Base-by-base conservation (phyloP, 1,140 invertebrate species). In the Pseudomyrmex sp. region DNA sequence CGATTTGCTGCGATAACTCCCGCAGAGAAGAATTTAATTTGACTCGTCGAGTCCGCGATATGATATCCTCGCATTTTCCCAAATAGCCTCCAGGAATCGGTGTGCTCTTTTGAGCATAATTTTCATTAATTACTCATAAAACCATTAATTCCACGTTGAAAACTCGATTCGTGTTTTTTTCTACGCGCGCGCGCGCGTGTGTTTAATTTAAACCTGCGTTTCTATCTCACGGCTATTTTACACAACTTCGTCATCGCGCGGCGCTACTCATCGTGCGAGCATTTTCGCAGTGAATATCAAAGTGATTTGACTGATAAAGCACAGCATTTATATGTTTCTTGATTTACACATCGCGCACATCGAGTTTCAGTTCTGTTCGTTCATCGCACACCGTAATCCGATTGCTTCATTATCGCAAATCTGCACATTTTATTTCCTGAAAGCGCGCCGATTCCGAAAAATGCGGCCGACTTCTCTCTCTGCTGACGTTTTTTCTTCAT, bases 91-190 rank as follows among this genome's bases (percentile, higher is more conserved):
- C 13, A 44, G 20, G 66, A 72, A 59, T 70, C 20, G 54, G 76
- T 79, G 50, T 54, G 65, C 76, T 70, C 5, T 35, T 80, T 72
- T 61, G 72, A 80, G 66, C 76, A 56, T 59, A 80, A 80, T 80
- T 80, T 72, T 80, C 66, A 72, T 72, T 80, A 66, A 70, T 80
- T 80, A 80, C 44, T 70, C 61, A 80, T 70, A 20, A 80, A 70
- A 50, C 66, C 66, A 72, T 80, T 80, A 80, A 80, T 59, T 72
- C n/a, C 23, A 23, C 66, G 61, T 72, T 26, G 76, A 59, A 80
- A 72, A 80, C 54, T 50, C 61, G 76, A 4, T 20, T 20, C 8
- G 68, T 61, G 48, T 80, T 70, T n/a, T n/a, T 59, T 79, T n/a
- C 12, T 65, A 1, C 15, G 48, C 13, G n/a, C 20, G 10, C 18